Evolutionary conservation across 2,888 invertebrate genomes (phyloP).

Genomic region (Luperina nickerlii): DNA sequence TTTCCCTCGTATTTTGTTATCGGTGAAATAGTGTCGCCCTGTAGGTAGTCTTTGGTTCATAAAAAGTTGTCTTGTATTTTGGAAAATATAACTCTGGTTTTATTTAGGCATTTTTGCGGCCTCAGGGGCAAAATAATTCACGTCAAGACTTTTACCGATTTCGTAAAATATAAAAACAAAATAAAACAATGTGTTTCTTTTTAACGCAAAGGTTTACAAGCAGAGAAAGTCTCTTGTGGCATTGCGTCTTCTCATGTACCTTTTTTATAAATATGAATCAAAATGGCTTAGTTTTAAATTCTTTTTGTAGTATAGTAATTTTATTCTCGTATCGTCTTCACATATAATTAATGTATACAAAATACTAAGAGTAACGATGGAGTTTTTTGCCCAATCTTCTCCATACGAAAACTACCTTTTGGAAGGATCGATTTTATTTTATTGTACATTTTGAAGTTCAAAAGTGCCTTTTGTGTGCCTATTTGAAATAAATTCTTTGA

Average conservation of each 20-base stretch:
- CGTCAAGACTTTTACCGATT: not conserved
- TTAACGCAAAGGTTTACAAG: not conserved
- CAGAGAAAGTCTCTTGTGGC: too few species aligned
- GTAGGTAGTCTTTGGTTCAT: not conserved
- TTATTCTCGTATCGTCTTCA: too few species aligned
- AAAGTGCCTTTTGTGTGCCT: too few species aligned
- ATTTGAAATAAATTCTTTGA: too few species aligned
- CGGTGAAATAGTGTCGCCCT: not conserved
- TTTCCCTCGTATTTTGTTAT: conserved; percentile 18
- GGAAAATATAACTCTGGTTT: not conserved
- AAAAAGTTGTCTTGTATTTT: not conserved
- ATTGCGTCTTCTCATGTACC: not conserved
- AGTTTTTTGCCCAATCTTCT: too few species aligned
- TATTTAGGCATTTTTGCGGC: not conserved
- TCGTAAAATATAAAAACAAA: not conserved
- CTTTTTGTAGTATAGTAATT: too few species aligned
- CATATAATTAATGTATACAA: too few species aligned
- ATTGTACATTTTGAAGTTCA: too few species aligned
- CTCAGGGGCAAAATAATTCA: not conserved
- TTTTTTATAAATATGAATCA: not conserved
- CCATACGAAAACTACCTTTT: too few species aligned
- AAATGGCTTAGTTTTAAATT: too few species aligned
- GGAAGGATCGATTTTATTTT: too few species aligned
- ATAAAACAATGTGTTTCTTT: not conserved
- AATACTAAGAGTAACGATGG: too few species aligned